Evolutionary conservation across 2,113 vertebrate genomes (phyloP), one percentile per base, ranked within the genome.

Genomic region (Emydura subglobosa): DNA sequence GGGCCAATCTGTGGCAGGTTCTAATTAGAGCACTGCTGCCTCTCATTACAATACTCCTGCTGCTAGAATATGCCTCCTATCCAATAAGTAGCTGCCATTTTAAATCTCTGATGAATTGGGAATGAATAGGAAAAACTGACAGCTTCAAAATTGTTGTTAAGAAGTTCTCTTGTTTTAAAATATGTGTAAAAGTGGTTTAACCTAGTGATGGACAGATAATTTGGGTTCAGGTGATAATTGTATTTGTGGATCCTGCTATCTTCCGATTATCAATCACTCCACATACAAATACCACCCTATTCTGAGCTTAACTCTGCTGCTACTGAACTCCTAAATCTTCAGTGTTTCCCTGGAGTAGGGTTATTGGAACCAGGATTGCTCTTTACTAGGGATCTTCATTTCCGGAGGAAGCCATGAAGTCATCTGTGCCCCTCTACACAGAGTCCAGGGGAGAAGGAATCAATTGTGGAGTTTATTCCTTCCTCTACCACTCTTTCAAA

Each of bases 321-420:
- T 82, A 25, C 59, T 89, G 59, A 34, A 85, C 34, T 10, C 25
- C 79, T 92, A 76, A 81, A 16, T 79, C 80, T 85, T 72, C 84
- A 83, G 53, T 27, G 34, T 44, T 87, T 82, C 47, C 27, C n/a
- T 85, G 89, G 57, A 89, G 65, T 83, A 53, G 85, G 87, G 5
- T 54, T 95, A 51, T 92, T 51, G 87, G 74, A 83, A 92, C 68
- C 83, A 93, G 49, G 82, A 57, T 86, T 93, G 65, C 49, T 85
- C 22, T 95, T 55, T 85, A 85, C n/a, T 39, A n/a, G n/a, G 34
- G 34, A n/a, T n/a, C 34, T n/a, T 68, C 34, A n/a, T 44, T 92
- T 49, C 39, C 82, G 81, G 51, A 92, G 79, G 17, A 89, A 95
- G 83, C 65, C 39, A 83, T 34, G 68, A 94, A 34, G 2, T 31